phyloP scores from a whole-genome alignment of 2,888 invertebrate species.

The Ochropleura leucogaster region DNA sequence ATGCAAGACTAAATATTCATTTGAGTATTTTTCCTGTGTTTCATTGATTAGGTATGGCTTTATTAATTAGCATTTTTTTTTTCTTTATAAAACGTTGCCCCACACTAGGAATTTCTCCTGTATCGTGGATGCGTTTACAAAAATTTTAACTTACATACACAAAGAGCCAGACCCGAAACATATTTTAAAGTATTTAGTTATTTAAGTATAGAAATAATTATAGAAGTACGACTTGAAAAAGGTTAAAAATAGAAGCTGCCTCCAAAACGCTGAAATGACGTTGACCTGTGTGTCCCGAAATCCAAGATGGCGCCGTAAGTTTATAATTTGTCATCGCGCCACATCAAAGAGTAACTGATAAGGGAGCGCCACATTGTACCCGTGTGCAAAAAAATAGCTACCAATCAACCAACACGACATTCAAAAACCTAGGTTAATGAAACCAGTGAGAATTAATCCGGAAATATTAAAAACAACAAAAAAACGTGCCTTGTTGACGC shows the following conservation, averaged over 20 bases:
- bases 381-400: background rate
- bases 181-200: background rate
- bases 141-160: no score
- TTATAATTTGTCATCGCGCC: background rate
- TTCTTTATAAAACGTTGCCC: no score
- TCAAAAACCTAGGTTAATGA: background rate
- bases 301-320: background rate
- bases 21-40: background rate
- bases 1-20: background rate
- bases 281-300: background rate
- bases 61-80: background rate
- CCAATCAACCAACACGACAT: background rate
- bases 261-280: background rate
- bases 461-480: constrained; percentile 6
- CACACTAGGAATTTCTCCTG: no score
- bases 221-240: background rate
- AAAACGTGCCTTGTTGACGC: constrained; percentile 1
- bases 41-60: background rate
- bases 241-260: background rate
- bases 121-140: no score
- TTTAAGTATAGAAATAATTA: background rate
- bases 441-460: background rate
- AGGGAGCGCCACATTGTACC: background rate
- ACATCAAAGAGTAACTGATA: background rate
- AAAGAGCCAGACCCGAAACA: no score